Evolutionary conservation across 2,797 vertebrate species (phyloP).

Genomic region (Coregonus suidteri): DNA sequence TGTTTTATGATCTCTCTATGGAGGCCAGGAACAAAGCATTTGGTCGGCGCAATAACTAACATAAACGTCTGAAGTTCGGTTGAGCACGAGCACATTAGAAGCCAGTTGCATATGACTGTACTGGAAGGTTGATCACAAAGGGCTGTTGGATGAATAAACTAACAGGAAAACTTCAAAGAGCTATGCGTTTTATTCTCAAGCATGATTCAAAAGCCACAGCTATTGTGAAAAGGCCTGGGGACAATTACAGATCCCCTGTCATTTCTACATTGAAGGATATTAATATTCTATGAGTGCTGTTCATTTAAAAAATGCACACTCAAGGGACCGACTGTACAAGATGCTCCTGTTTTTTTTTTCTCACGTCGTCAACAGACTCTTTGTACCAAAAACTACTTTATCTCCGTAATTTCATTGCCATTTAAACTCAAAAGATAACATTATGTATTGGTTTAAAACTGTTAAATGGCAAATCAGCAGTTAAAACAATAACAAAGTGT

Average conservation of each 20-base stretch:
- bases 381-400: constrained; percentile 10
- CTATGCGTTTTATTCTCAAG: background rate
- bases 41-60: constrained; percentile 46
- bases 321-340: background rate
- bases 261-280: background rate
- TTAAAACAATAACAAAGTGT: too few relatives aligned
- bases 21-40: constrained; percentile 28
- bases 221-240: background rate
- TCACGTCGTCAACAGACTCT: constrained; percentile 12
- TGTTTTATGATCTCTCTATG: constrained; percentile 28
- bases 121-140: background rate
- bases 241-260: constrained; percentile 8
- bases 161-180: background rate
- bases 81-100: constrained; percentile 14
- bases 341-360: background rate
- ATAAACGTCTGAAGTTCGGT: constrained; percentile 36
- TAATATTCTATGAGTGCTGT: constrained; percentile 19
- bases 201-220: background rate
- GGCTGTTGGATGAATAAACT: background rate
- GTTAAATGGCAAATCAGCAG: too few relatives aligned
- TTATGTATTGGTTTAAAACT: background rate
- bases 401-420: constrained; percentile 26
- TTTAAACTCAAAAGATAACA: background rate
- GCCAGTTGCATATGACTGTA: background rate
- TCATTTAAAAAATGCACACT: constrained; percentile 4